Conservation (phyloP, 2,113 vertebrate species). For the Oreochromis niloticus region DNA sequence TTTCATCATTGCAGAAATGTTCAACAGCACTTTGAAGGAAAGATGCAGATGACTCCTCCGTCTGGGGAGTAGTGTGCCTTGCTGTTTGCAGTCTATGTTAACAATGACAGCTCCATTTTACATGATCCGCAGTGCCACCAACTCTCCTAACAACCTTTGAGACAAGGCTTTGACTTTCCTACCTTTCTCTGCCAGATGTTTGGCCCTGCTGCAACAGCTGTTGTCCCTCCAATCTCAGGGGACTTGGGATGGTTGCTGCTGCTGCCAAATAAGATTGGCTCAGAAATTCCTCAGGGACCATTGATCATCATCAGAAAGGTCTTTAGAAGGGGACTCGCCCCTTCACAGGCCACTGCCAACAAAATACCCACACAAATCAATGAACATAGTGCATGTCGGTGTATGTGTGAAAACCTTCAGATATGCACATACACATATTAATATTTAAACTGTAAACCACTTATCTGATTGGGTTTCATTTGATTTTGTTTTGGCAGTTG, state of each 20-base stretch:
- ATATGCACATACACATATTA: neutral
- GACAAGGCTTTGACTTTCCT: slow-evolving; percentile 41
- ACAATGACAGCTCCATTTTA: slow-evolving; percentile 13
- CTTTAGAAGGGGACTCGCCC: slow-evolving; percentile 58
- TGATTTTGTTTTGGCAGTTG: neutral
- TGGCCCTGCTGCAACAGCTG: slow-evolving; percentile 35
- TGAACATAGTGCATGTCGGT: neutral
- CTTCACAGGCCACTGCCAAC: slow-evolving; percentile 36
- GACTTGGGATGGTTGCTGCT: neutral
- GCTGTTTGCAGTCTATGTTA: slow-evolving; percentile 25
- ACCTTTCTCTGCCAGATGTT: slow-evolving; percentile 58
- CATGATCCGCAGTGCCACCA: neutral
- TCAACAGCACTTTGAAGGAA: slow-evolving; percentile 37
- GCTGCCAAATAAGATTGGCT: slow-evolving; percentile 29
- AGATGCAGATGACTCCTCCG: slow-evolving; percentile 1
- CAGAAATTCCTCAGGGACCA: slow-evolving; percentile 36
- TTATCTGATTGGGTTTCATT: neutral
- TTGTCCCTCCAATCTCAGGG: slow-evolving; percentile 23
- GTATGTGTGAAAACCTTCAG: neutral
- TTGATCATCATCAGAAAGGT: slow-evolving; percentile 51
- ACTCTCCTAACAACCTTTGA: slow-evolving; percentile 20
- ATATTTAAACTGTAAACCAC: neutral
- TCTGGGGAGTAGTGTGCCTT: slow-evolving; percentile 8
- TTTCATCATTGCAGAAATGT: slow-evolving; percentile 39
- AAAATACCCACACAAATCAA: slow-evolving; percentile 2